Evolutionary conservation across 1,140 invertebrate species (phyloP), one percentile per base, ranked within the genome.

Genomic region (Drosophila dunni): DNA sequence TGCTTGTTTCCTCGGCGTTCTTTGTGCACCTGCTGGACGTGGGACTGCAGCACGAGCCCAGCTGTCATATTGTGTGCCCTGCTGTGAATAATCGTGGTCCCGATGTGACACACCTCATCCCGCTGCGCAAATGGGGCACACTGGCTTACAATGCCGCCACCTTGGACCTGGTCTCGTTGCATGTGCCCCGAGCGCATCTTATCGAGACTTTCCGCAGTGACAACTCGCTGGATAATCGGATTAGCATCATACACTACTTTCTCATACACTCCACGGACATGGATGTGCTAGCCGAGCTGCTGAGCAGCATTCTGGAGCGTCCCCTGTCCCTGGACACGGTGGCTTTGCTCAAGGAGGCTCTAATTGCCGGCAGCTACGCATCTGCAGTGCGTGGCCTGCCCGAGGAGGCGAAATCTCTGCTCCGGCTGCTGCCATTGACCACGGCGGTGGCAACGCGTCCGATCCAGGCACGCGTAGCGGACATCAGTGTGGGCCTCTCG

Each of bases 1-100:
- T 97, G 90, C 91, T 97, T 8, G 96, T 97, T 0, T 95, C 96
- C 11, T 96, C 96, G 45, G 95, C 95, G 78, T 93, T 96, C 4
- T 97, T 97, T 91, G 95, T 95, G 0, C 96, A 97, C 88, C 90
- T 97, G 10, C 92, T 97, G 44, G 97, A 97, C 91, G 95, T 97
- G 66, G 96, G 96, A 13, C 91, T 95, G 4, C 94, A 94, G 58
- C 97, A 97, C 82, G 96, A 97, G 90, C 96, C 97, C 0, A 95
- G 94, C 67, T 96, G 96, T 80, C 96, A 97, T 74, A 95, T 97
- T 66, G 93, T 96, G 0, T 94, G 95, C 62, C 93, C 95, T 15
- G 93, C 94, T 6, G 42, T 62, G 0, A 81, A 77, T 17, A 93
- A 93, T 17, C 93, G 94, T 8, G 92, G 94, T 11, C 93, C 94